Base-by-base conservation (phyloP, 2,797 vertebrate species). In the Sebastes glaucus region DNA sequence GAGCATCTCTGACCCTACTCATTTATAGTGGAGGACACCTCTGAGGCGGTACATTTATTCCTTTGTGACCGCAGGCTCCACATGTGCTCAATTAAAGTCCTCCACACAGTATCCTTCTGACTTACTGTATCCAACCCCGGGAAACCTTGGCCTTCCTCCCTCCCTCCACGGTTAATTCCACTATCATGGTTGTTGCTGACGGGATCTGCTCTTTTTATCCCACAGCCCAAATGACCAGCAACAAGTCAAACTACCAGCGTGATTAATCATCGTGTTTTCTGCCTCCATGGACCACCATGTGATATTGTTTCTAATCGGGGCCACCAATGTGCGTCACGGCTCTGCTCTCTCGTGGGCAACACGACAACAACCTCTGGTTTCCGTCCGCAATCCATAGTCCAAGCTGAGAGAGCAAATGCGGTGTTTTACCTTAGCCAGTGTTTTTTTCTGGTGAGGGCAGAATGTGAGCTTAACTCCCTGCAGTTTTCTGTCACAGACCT, bases 221-320 rank as follows among this genome's bases (percentile, higher is more conserved):
- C 56, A 57, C 6, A n/a, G 4, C 14, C 35, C n/a, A 70, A 27
- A 71, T 57, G 32, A 35, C 55, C 25, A 79, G 42, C 18, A 42
- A 13, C 60, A 67, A 33, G 28, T 67, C 22, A 80, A 53, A 53
- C 56, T 18, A 32, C 22, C 46, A 62, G 22, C 2, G 1, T 38
- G 53, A 75, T 77, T 42, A n/a, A 83, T 80, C 33, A 35, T 61
- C 66, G 42, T 46, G 13, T 64, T 60, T 35, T 33, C 52, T 13
- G 11, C 75, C 35, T 76, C 16, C 18, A 20, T 5, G 5, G 10
- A 27, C 11, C 6, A 7, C 10, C 18, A 25, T 64, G n/a, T 55
- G 38, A 66, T 67, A 66, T 62, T 59, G 8, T 65, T 33, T 72
- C 28, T 70, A 69, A 74, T 77, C n/a, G 42, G 61, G 16, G 28